Percentiles rank a stretch among this genome's conserved stretches.
Evolutionary conservation across 2,113 vertebrate species (phyloP).

Genomic region (Sebastes schlegelii): DNA sequence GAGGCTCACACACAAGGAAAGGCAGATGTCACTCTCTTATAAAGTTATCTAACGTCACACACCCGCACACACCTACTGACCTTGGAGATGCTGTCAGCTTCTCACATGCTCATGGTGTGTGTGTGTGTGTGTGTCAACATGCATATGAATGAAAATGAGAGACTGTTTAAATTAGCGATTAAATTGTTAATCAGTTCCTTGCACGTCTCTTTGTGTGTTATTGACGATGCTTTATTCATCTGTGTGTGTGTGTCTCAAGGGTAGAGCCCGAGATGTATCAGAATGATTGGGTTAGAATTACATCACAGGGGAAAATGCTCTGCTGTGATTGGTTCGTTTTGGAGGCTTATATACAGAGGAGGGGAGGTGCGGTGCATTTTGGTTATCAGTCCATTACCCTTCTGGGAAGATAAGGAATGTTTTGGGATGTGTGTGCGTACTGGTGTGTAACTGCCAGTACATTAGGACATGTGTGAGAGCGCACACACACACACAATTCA

Average conservation of each 20-base stretch:
- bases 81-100: constrained; percentile 45
- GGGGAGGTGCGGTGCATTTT: constrained; percentile 3
- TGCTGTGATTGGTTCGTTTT: constrained; percentile 48
- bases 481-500: background rate
- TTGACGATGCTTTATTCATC: constrained; percentile 4
- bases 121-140: constrained; percentile 6
- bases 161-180: constrained; percentile 27
- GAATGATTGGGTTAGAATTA: constrained; percentile 54
- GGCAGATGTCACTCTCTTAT: constrained; percentile 63
- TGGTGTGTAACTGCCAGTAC: background rate
- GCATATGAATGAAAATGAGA: background rate
- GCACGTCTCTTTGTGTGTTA: background rate
- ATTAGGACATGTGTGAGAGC: background rate
- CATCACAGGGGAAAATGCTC: constrained; percentile 43
- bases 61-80: constrained; percentile 11
- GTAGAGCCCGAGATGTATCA: constrained; percentile 34
- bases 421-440: constrained; percentile 10
- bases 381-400: constrained; percentile 62
- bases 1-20: constrained; percentile 29
- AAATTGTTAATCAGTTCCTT: background rate
- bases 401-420: constrained; percentile 46
- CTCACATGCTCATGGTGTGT: background rate
- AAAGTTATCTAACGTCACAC: constrained; percentile 50
- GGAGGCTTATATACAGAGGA: background rate
- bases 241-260: constrained; percentile 21